Conservation (phyloP, 2,888 invertebrate species). For the Epinotia ramella region DNA sequence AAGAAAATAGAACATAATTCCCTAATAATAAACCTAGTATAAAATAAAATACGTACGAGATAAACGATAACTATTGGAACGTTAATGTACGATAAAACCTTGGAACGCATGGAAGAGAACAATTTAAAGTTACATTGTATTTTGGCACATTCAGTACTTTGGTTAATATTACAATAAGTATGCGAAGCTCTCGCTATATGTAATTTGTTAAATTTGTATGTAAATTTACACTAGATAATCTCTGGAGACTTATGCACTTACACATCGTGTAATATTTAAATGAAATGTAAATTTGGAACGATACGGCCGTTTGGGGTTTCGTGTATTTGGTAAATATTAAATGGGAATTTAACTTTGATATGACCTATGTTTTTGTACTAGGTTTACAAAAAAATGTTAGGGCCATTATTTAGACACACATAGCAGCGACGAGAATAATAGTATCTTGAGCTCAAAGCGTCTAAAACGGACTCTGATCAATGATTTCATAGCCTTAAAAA, state of each 20-base stretch:
- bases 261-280: constrained; percentile 43
- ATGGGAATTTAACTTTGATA: constrained; percentile 7
- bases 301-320: constrained; percentile 37
- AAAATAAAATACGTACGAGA: constrained; percentile 30
- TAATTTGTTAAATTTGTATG: constrained; percentile 46
- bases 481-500: not conserved
- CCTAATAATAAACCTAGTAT: constrained; percentile 16
- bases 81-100: constrained; percentile 28
- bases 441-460: too few relatives aligned
- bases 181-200: constrained; percentile 42
- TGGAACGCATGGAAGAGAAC: constrained; percentile 34
- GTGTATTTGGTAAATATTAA: constrained; percentile 29
- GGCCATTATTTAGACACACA: not conserved
- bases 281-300: constrained; percentile 42
- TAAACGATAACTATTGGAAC: constrained; percentile 44
- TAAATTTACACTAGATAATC: constrained; percentile 45
- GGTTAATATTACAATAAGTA: constrained; percentile 53
- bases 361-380: constrained; percentile 2
- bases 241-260: constrained; percentile 45
- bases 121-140: constrained; percentile 32
- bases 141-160: constrained; percentile 72
- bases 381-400: not conserved
- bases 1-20: constrained; percentile 33
- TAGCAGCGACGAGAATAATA: not conserved
- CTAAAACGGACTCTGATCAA: not conserved